Conservation (phyloP, 2,113 vertebrate genomes). For the Pagrus major region DNA sequence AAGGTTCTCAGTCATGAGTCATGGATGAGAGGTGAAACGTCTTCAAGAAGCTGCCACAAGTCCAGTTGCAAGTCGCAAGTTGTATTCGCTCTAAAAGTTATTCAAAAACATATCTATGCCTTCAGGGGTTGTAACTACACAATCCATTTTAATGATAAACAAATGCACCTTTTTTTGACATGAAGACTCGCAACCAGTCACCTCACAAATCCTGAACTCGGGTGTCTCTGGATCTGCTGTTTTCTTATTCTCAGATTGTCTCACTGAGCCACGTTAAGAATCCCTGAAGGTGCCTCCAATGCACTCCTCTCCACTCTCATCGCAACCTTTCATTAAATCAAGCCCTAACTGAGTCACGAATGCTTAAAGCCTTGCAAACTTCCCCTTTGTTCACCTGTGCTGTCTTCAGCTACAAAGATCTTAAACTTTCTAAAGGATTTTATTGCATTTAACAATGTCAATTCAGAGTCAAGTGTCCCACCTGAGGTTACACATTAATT, state of each 20-base stretch:
- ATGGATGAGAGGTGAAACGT: no score
- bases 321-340: slow-evolving; percentile 21
- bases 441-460: background rate
- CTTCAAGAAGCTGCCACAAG: no score
- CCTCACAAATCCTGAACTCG: background rate
- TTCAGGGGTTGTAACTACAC: background rate
- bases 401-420: background rate
- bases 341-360: slow-evolving; percentile 23
- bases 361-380: slow-evolving; percentile 14
- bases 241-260: slow-evolving; percentile 14
- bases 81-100: background rate
- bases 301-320: background rate
- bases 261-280: slow-evolving; percentile 4
- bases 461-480: background rate
- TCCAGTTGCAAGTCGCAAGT: no score
- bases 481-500: slow-evolving; percentile 1
- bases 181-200: background rate
- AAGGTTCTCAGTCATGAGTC: no score
- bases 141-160: slow-evolving; percentile 1
- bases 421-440: background rate
- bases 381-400: slow-evolving; percentile 13
- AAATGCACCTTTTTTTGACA: background rate
- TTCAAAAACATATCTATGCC: background rate
- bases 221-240: background rate
- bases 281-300: slow-evolving; percentile 24